phyloP scores from a whole-genome alignment of 2,113 vertebrate species.

The Psilopsiagon aymara region DNA sequence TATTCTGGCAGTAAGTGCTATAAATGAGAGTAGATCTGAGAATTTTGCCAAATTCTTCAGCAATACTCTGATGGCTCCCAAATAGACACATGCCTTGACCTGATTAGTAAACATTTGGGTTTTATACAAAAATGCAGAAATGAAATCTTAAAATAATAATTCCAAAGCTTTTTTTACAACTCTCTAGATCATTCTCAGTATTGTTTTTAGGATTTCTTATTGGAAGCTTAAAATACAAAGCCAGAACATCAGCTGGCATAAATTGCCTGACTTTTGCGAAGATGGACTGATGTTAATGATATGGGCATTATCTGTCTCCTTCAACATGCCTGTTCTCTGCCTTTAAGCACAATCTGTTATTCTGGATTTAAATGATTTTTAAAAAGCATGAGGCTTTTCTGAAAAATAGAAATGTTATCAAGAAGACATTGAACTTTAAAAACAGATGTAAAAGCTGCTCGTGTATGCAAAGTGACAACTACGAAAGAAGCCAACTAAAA shows the following conservation, averaged over 20 bases:
- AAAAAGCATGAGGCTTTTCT: background rate
- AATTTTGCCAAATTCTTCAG: constrained; percentile 24
- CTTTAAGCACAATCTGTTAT: background rate
- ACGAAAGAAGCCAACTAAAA: background rate
- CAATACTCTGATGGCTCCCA: constrained; percentile 16
- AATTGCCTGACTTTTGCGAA: background rate
- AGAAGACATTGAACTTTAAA: background rate
- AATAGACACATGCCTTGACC: constrained; percentile 30
- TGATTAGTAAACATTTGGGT: constrained; percentile 34
- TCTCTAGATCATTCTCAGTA: background rate
- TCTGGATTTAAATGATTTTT: background rate
- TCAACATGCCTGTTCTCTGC: background rate
- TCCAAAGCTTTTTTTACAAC: background rate
- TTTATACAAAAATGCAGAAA: constrained; percentile 12
- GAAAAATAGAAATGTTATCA: background rate
- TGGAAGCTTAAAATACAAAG: background rate
- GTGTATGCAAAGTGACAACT: background rate
- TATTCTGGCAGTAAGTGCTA: constrained; percentile 50
- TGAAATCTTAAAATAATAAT: constrained; percentile 27
- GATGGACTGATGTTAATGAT: background rate
- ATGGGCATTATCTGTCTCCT: background rate
- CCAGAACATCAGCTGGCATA: background rate
- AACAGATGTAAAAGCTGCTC: background rate
- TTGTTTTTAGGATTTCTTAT: constrained; percentile 10
- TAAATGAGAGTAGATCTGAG: constrained; percentile 23